These are phyloP conservation scores for Eremophila alpestris DNA, from an alignment of 2,797 vertebrate genomes.

Conservation along the genomic window DNA sequence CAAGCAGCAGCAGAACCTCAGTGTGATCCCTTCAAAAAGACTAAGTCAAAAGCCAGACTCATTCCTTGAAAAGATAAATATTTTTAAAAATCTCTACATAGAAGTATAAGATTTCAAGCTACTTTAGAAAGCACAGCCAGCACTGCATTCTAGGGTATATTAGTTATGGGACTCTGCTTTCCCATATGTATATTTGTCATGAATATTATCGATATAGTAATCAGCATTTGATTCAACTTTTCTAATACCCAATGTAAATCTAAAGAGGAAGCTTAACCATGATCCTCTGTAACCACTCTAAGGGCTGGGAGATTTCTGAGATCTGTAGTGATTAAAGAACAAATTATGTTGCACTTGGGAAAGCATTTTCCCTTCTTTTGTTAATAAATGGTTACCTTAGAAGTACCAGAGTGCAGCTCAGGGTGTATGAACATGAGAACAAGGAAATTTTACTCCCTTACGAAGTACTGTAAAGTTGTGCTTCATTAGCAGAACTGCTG, in stretches of 20 bases:
- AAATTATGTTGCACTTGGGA: neutral
- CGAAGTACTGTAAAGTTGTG: neutral
- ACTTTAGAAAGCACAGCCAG: neutral
- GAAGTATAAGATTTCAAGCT: neutral
- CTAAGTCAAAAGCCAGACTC: neutral
- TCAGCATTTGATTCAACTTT: neutral
- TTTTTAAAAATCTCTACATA: neutral
- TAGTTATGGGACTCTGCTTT: neutral
- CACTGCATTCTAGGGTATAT: neutral
- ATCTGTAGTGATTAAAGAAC: neutral
- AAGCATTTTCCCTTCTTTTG: neutral
- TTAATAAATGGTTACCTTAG: neutral
- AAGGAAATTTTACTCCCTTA: neutral
- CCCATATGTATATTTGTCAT: neutral
- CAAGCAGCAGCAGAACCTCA: neutral
- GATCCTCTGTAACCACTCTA: neutral
- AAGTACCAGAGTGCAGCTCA: neutral
- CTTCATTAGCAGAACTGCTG: neutral
- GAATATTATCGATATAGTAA: neutral
- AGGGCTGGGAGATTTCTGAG: neutral
- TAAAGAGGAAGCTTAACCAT: neutral
- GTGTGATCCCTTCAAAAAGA: neutral
- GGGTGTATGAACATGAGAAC: neutral
- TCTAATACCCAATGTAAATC: neutral
- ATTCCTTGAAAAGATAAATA: neutral